Base-by-base conservation (phyloP, 2,113 vertebrate genomes). In the Butorides virescens region DNA sequence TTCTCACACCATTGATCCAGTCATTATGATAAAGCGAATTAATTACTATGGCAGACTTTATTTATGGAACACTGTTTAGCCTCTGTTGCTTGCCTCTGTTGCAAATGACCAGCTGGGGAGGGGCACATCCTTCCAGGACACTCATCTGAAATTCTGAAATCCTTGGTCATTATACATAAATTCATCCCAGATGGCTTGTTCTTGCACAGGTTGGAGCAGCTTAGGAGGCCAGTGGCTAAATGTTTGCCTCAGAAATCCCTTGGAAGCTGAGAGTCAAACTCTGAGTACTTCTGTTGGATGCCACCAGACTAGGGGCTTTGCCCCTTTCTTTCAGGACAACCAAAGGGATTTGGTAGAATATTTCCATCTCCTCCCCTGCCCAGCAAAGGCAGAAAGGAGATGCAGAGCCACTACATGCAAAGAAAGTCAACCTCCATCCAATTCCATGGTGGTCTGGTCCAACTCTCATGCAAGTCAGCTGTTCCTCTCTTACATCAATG, bases 401-500 rank as follows among this genome's bases (percentile, higher is more conserved):
- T 34, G 2, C 10, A 72, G 17, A 62, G 5, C 7, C 10, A 11
- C 11, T 27, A 5, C 7, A 37, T 14, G 7, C 1, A 5, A 36
- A 63, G 44, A 15, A 66, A 58, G 8, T 15, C 15, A 70, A 4
- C 8, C 8, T 46, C 27, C 10, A 4, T 42, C 15, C 15, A 58
- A 3, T 36, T 66, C 18, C n/a, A 3, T 17, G 10, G 4, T 18
- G 42, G 20, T 25, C 53, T 65, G 11, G 23, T 73, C 53, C 83
- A 72, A 13, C 9, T 42, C 9, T 11, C 19, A 12, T 7, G 15
- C 0, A 10, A 58, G 8, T 39, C 37, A 58, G 11, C 4, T 19
- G 2, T 23, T 86, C 20, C 10, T 53, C 7, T n/a, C 22, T 59
- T 8, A 37, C 2, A 7, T 6, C 0, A 0, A 10, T 16, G 26